Base-by-base conservation (phyloP, 2,888 invertebrate species). In the Coleophora deauratella region DNA sequence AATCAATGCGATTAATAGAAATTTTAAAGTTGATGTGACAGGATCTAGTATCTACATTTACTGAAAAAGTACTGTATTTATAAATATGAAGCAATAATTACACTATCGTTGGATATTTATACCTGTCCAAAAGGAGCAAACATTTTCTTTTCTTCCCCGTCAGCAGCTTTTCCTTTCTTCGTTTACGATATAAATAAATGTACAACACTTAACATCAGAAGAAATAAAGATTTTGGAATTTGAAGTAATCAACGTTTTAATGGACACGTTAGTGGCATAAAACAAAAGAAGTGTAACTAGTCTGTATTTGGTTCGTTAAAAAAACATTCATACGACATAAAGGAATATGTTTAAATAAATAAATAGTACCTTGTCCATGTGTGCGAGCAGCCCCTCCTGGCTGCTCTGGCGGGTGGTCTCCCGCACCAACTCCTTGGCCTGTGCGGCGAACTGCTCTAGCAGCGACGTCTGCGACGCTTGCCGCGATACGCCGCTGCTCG, bases 361-460 rank as follows among this genome's bases (percentile, higher is more conserved):
- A 21, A 21, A 21, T 21, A 21, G 36, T 79, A 95, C 94, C 91
- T 96, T 96, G 62, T 96, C 96, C 89, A 96, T 93, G 49, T 96
- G 96, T 1, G 95, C 94, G 8, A 96, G 80, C 4, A 95, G 65
- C 21, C 95, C 95, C 68, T 96, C 96, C 68, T 96, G 96, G 59
- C 95, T 95, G 68, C 93, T 93, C 69, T 96, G 96, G 1, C 95
- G 86, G 0, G 94, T 95, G 0, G 95, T 95, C 67, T 96, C 96
- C 37, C 92, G 87, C 1, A 96, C 95, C 42, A 96, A 76, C 57
- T 96, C 96, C 70, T 96, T 95, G 9, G 96, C 96, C 63, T 96
- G 96, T 0, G 90, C 90, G 3, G 96, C 92, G 62, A 96, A 92
- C 59, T 95, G 94, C 70, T 96, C 96, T 54, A 97, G 89, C 1